Evolutionary conservation across 2,888 invertebrate species (phyloP).

Genomic region (Iphiclides podalirius): DNA sequence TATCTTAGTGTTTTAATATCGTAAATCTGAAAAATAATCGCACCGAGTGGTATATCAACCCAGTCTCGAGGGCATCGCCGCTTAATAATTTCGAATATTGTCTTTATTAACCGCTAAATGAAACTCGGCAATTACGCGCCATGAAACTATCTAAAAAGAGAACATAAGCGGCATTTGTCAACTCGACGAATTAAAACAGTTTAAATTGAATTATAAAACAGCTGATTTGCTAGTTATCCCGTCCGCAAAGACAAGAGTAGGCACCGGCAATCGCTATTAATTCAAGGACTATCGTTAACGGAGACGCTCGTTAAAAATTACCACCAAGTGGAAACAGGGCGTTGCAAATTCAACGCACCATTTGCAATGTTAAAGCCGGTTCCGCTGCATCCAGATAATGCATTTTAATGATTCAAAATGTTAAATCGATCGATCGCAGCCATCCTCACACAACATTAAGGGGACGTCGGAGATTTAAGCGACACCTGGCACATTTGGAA

Average conservation of each 20-base stretch:
- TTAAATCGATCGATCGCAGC: constrained; percentile 61
- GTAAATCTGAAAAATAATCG: too few relatives aligned
- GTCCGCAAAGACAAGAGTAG: constrained; percentile 36
- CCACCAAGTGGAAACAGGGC: constrained; percentile 54
- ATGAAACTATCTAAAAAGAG: not conserved
- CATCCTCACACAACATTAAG: constrained; percentile 52
- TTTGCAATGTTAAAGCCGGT: constrained; percentile 75
- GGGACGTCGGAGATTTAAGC: constrained; percentile 50
- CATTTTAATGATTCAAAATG: constrained; percentile 80
- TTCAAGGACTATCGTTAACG: constrained; percentile 64
- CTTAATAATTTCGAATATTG: too few relatives aligned
- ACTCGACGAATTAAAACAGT: constrained; percentile 20
- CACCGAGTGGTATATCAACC: too few relatives aligned
- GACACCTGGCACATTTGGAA: constrained; percentile 51
- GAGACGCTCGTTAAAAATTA: constrained; percentile 72
- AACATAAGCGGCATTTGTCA: constrained; percentile 15
- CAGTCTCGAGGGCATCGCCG: too few relatives aligned
- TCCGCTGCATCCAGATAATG: constrained; percentile 71
- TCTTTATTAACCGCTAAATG: too few relatives aligned
- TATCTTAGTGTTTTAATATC: too few relatives aligned
- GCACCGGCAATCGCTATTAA: constrained; percentile 55
- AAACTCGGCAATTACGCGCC: not conserved
- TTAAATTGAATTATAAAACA: constrained; percentile 26
- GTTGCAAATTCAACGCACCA: constrained; percentile 68
- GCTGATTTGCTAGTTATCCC: constrained; percentile 34